phyloP scores from a whole-genome alignment of 2,113 vertebrate species.

The Morone chrysops region DNA sequence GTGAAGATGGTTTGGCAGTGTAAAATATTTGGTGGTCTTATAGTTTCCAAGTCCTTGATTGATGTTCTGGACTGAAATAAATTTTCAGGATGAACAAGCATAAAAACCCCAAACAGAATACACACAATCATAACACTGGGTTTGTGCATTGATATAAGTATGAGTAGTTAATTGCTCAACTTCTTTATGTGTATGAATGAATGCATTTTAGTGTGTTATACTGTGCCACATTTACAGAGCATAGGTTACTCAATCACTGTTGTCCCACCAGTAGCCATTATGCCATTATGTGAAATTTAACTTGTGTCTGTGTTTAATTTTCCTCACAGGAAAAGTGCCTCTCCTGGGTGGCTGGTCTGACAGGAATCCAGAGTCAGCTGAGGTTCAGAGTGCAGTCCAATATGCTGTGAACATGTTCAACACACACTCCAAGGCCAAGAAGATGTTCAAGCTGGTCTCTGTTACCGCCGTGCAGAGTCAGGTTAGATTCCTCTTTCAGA shows the following conservation, averaged over 20 bases:
- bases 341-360: conserved; percentile 66
- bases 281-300: background rate
- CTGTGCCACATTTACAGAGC: background rate
- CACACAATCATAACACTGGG: background rate
- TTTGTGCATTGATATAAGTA: background rate
- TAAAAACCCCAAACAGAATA: background rate
- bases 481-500: conserved; percentile 41
- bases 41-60: background rate
- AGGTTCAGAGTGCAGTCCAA: conserved; percentile 38
- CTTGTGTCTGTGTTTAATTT: background rate
- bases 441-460: conserved; percentile 63
- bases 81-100: background rate
- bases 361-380: conserved; percentile 26
- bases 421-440: conserved; percentile 40
- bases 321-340: conserved; percentile 19
- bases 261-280: background rate
- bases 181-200: background rate
- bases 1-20: background rate
- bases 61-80: conserved; percentile 5
- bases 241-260: background rate
- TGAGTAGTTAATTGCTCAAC: background rate
- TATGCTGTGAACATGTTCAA: conserved; percentile 61
- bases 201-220: background rate
- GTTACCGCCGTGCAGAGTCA: conserved; percentile 54
- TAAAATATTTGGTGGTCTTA: background rate